Percentiles rank a stretch among this genome's conserved stretches.
phyloP scores from a whole-genome alignment of 1,140 invertebrate genomes.

The Solenopsis invicta region DNA sequence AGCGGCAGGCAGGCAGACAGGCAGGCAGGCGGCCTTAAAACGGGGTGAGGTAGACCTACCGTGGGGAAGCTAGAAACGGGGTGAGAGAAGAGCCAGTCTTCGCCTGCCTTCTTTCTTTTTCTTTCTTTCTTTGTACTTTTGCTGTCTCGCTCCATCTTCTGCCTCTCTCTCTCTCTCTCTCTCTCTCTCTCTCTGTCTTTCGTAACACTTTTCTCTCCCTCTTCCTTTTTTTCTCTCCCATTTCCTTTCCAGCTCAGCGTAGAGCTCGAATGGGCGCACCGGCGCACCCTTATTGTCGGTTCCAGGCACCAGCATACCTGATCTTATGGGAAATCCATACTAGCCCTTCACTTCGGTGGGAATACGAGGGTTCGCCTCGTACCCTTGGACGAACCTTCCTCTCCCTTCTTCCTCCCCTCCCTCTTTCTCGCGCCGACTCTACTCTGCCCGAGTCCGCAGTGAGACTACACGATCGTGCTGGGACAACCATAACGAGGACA shows the following conservation, averaged over 20 bases:
- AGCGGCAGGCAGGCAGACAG: slow-evolving; percentile 46
- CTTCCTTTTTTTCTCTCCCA: not conserved
- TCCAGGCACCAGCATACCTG: slow-evolving; percentile 84
- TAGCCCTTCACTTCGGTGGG: slow-evolving; percentile 76
- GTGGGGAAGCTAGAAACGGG: slow-evolving; percentile 76
- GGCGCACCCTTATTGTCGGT: slow-evolving; percentile 83
- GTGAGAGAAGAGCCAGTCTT: slow-evolving; percentile 72
- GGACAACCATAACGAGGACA: slow-evolving; percentile 44
- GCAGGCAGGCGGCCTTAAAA: slow-evolving; percentile 62
- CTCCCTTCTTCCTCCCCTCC: slow-evolving; percentile 9
- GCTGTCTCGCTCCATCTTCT: slow-evolving; percentile 1
- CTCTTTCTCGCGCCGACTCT: not conserved
- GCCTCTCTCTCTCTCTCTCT: slow-evolving; percentile 1
- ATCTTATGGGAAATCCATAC: slow-evolving; percentile 86
- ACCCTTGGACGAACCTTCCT: slow-evolving; percentile 65
- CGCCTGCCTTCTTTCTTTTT: slow-evolving; percentile 62
- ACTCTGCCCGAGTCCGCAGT: not conserved
- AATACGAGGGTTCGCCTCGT: slow-evolving; percentile 61
- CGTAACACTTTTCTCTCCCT: slow-evolving; percentile 33
- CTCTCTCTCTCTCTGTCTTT: slow-evolving; percentile 30
- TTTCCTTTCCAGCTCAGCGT: slow-evolving; percentile 42
- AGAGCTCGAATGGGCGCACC: slow-evolving; percentile 68
- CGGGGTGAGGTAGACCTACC: slow-evolving; percentile 56
- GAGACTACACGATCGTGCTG: slow-evolving; percentile 31
- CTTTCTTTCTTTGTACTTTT: slow-evolving; percentile 15